Conservation (phyloP, 2,113 vertebrate genomes). For the Beaufortia kweichowensis region DNA sequence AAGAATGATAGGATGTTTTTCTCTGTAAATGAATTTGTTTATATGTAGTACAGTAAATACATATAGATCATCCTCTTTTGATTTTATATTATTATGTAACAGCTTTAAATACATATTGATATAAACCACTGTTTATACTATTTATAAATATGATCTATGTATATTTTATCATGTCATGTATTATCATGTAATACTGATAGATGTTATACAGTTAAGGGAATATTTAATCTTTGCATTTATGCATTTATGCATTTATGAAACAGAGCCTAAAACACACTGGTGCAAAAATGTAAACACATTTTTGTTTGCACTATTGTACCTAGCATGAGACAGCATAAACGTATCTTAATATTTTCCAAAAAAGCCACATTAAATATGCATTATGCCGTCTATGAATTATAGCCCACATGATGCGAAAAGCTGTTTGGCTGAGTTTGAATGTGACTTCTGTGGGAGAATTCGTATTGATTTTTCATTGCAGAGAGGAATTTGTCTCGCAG, state of each 20-base stretch:
- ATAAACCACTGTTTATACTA: too few relatives aligned
- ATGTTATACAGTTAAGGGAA: too few relatives aligned
- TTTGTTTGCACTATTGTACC: not conserved
- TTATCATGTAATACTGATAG: not conserved
- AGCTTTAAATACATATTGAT: too few relatives aligned
- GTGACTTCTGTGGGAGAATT: not conserved
- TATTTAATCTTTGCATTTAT: not conserved
- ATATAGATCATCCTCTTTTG: not conserved
- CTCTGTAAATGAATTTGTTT: not conserved
- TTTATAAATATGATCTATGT: too few relatives aligned
- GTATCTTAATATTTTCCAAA: not conserved
- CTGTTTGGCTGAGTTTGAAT: not conserved
- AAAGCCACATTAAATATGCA: too few relatives aligned
- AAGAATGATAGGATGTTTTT: not conserved
- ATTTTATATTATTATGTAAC: not conserved
- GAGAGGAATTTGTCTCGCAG: conserved; percentile 41
- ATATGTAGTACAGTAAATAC: not conserved
- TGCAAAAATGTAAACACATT: conserved; percentile 4
- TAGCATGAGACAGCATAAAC: not conserved
- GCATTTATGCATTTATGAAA: not conserved
- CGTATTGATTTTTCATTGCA: conserved; percentile 47
- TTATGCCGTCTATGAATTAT: not conserved
- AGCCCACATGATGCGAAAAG: not conserved
- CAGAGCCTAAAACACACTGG: not conserved
- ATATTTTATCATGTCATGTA: too few relatives aligned